Conservation (phyloP, 2,888 invertebrate species). For the Ramazzottius varieornatus region DNA sequence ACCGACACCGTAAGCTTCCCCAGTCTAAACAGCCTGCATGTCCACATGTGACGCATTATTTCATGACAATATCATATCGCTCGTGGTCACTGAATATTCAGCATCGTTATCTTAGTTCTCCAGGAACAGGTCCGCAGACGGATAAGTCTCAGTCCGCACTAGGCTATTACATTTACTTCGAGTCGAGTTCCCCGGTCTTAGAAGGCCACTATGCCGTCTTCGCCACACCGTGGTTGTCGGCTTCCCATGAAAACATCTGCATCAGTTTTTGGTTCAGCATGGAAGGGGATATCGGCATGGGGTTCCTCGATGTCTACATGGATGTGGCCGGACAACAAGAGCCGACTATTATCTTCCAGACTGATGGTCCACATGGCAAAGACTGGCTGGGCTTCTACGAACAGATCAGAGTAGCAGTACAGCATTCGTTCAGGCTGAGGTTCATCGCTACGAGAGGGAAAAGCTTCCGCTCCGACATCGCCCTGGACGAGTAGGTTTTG, state of each 20-base stretch:
- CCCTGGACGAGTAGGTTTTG: not conserved
- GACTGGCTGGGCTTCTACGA: not conserved
- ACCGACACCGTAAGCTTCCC: not conserved
- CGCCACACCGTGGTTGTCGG: constrained; percentile 1
- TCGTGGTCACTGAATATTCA: no score
- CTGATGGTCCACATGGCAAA: constrained; percentile 1
- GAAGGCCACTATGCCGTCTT: not conserved
- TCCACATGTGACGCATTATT: not conserved
- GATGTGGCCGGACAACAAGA: not conserved
- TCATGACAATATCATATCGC: not conserved
- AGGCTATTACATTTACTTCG: not conserved
- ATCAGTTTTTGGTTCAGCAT: constrained; percentile 1
- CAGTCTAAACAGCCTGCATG: no score
- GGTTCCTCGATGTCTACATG: not conserved
- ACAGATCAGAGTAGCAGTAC: not conserved
- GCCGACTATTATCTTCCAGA: not conserved
- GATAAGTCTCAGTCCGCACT: not conserved
- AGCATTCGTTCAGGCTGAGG: not conserved
- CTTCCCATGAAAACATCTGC: constrained; percentile 2
- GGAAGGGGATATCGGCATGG: constrained; percentile 1
- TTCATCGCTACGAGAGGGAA: not conserved
- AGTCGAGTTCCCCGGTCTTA: not conserved
- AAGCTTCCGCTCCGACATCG: not conserved
- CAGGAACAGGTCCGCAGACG: not conserved
- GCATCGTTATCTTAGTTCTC: not conserved